Base-by-base conservation (phyloP, 2,888 invertebrate genomes). In the Philereme vetulata region DNA sequence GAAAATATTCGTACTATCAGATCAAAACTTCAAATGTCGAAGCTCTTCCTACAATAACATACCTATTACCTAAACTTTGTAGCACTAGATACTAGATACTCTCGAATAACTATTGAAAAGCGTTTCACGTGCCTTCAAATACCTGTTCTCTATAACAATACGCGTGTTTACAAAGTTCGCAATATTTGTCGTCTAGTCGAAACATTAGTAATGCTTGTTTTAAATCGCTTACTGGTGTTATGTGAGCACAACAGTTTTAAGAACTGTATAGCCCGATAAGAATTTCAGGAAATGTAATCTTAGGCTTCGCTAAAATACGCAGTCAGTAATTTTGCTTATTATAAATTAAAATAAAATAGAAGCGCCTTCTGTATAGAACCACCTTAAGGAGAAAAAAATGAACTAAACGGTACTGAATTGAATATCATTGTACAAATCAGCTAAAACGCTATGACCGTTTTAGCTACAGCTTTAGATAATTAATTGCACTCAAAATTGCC, bases 141-240 rank as follows among this genome's bases (percentile, higher is more conserved):
- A 64, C 70, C 70, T 64, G 63, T 55, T 63, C 50, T 56, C 45
- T 61, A 67, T 72, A 77, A 85, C 85, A 85, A 81, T 82, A 71
- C 65, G 52, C 51, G 68, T 67, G 64, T 70, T 70, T 70, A 70
- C 60, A 67, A 68, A 70, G 72, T 72, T 70, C 64, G 64, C 66
- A 74, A 59, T 71, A 63, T 64, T 67, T 65, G 57, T 62, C 68
- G 67, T 72, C 69, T 76, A 70, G 70, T 67, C 72, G 70, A 72
- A 78, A 77, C 72, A 70, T 62, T 61, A 61, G 64, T 50, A 69
- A 63, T 55, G 66, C 57, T 62, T 68, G 65, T 72, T 67, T 68
- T 62, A 56, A 65, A 65, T 60, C 48, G 60, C 64, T 65, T 60
- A 57, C 62, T 42, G 8, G 56, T 64, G 67, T 65, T 68, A 64